Base-by-base conservation (phyloP, 2,888 invertebrate genomes). In the Sylvicola cinctus region DNA sequence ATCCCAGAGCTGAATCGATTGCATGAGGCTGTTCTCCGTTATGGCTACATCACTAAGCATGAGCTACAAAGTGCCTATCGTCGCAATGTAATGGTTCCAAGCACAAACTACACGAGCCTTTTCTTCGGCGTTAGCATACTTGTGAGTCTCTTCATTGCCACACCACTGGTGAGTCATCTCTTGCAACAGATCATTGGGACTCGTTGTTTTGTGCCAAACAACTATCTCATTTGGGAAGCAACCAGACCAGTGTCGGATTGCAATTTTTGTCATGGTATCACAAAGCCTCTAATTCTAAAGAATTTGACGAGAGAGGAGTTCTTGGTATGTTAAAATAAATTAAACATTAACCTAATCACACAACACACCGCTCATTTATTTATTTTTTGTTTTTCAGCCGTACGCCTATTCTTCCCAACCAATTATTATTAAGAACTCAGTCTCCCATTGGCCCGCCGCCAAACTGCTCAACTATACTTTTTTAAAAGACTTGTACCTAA, bases 201-300 rank as follows among this genome's bases (percentile, higher is more conserved):
- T 42, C 67, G 80, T 48, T 88, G 88, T 58, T 58, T 84, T 41
- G 50, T 87, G 49, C 74, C 78, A 42, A 81, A 79, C 55, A 85
- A 85, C 62, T 81, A 79, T 53, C 62, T 87, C 39, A 61, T 84
- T 42, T 83, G 83, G 83, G 87, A 88, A 60, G 78, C 79, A 34
- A 77, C 83, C 15, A 63, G 87, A 43, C 87, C 87, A 16, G 62
- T 81, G 35, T 75, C 81, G 15, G 69, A 83, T 57, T 88, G 88
- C 51, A 61, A 65, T 45, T 80, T 26, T 38, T 42, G 6, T 34
- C 57, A 60, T 44, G 71, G 71, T 44, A 61, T 81, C 38, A 63
- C 66, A 34, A 63, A 65, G 43, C 76, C 81, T 29, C 57, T 76
- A 41, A 62, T 79, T 44, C 54, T 84, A 40, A 52, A 59, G 42